Percentiles rank a stretch among this genome's conserved stretches.
Evolutionary conservation across 2,113 vertebrate genomes (phyloP).

Genomic region (Scortum barcoo): DNA sequence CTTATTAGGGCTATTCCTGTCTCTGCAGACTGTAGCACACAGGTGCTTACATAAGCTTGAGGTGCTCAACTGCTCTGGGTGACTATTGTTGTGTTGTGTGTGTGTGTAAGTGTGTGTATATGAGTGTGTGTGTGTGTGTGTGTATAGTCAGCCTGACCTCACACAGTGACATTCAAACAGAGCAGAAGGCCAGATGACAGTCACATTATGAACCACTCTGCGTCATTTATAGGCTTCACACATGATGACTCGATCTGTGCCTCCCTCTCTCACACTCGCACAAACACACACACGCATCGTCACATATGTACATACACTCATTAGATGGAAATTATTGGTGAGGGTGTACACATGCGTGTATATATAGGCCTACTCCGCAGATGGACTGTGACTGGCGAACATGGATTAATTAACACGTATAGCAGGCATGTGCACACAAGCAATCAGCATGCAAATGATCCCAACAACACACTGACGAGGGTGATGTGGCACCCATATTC

Average conservation of each 20-base stretch:
- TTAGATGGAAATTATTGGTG: slow-evolving; percentile 20
- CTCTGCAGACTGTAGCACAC: slow-evolving; percentile 46
- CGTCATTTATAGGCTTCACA: slow-evolving; percentile 5
- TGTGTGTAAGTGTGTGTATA: background rate
- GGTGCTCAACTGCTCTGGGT: slow-evolving; percentile 29
- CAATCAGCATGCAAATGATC: slow-evolving; percentile 59
- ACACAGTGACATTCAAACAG: slow-evolving; percentile 61
- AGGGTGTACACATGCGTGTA: background rate
- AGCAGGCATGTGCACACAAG: slow-evolving; percentile 57
- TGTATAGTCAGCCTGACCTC: slow-evolving; percentile 31
- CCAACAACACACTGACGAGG: slow-evolving; percentile 24
- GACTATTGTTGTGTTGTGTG: slow-evolving; percentile 15
- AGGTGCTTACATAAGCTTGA: slow-evolving; percentile 68
- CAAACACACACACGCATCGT: slow-evolving; percentile 12
- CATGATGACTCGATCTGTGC: slow-evolving; percentile 18
- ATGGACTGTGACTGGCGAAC: slow-evolving; percentile 45
- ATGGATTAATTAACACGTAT: slow-evolving; percentile 66
- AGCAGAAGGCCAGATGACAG: slow-evolving; percentile 57
- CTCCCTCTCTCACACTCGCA: slow-evolving; percentile 1
- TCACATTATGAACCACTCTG: slow-evolving; percentile 45
- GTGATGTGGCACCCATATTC: slow-evolving; percentile 7
- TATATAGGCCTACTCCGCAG: slow-evolving; percentile 30
- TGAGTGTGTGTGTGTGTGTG: background rate
- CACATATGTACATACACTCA: slow-evolving; percentile 6
- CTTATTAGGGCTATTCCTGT: slow-evolving; percentile 71